Conservation (phyloP, 1,140 invertebrate species). For the Drosophila yakuba region DNA sequence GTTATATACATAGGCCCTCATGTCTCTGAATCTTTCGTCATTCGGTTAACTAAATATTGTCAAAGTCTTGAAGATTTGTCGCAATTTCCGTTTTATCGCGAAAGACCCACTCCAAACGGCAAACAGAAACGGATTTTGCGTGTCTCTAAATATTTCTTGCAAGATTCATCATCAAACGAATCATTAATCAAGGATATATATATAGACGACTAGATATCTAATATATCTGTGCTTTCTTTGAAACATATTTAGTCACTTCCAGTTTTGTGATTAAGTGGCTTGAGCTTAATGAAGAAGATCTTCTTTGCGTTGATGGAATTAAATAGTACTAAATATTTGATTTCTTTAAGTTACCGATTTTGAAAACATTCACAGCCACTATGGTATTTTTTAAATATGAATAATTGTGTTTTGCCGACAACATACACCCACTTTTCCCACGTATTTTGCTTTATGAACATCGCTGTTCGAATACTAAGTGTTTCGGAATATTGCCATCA, state of each 20-base stretch:
- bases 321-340: background rate
- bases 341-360: background rate
- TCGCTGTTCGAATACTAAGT: slow-evolving; percentile 14
- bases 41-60: slow-evolving; percentile 20
- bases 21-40: slow-evolving; percentile 14
- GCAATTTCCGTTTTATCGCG: slow-evolving; percentile 17
- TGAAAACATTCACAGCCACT: too few relatives aligned
- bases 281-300: background rate
- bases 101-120: slow-evolving; percentile 11
- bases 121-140: background rate
- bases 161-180: background rate
- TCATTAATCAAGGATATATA: background rate
- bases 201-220: background rate
- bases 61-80: slow-evolving; percentile 16
- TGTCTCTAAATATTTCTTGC: background rate
- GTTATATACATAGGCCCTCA: background rate
- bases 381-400: background rate
- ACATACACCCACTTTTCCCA: background rate
- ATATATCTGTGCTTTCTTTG: background rate
- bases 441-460: background rate
- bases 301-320: background rate
- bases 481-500: slow-evolving; percentile 5
- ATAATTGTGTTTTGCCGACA: background rate
- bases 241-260: background rate
- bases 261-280: background rate